Conservation (phyloP, 2,797 vertebrate genomes). For the Scyliorhinus canicula region DNA sequence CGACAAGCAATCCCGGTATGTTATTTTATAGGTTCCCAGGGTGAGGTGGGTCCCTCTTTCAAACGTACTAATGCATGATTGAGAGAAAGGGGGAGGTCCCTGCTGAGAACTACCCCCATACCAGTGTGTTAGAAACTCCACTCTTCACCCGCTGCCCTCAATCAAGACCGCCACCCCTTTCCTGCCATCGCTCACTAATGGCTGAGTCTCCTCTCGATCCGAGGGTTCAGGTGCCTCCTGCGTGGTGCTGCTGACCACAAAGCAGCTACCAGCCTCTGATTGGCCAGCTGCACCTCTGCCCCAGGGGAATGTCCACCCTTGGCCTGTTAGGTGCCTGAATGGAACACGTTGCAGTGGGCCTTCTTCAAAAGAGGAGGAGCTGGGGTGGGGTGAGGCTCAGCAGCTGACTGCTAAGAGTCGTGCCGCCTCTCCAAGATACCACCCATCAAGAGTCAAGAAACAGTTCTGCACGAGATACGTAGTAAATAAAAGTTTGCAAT, state of each 20-base stretch:
- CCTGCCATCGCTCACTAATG: no score
- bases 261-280: background rate
- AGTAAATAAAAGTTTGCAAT: background rate
- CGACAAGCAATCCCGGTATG: background rate
- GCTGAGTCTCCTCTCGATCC: no score
- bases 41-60: background rate
- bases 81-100: background rate
- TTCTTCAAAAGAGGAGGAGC: background rate
- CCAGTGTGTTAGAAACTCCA: no score
- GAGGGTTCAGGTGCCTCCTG: no score
- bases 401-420: background rate
- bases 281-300: background rate
- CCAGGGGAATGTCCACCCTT: background rate
- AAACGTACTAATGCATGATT: background rate
- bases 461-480: background rate
- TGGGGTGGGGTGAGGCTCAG: background rate
- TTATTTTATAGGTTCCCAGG: background rate
- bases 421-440: background rate
- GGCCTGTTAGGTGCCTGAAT: no score
- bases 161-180: no score
- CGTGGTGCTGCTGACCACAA: background rate
- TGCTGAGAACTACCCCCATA: no score
- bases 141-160: no score
- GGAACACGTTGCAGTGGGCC: no score
- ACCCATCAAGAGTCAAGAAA: background rate